Evolutionary conservation across 2,113 vertebrate genomes (phyloP).

Genomic region (Glareola pratincola): DNA sequence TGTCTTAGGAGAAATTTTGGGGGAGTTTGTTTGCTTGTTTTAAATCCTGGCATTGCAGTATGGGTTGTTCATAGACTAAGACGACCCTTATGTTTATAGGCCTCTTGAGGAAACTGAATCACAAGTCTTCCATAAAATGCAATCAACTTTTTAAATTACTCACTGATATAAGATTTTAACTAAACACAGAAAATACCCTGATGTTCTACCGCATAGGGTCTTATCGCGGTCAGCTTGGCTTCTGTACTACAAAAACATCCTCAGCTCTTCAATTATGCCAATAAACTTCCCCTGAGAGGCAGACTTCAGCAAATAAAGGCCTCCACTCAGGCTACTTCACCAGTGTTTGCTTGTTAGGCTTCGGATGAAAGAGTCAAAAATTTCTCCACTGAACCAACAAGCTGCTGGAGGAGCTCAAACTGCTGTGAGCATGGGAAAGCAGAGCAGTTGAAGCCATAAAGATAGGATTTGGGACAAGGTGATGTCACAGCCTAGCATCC

Average conservation of each 20-base stretch:
- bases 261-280: slow-evolving; percentile 20
- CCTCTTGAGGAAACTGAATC: slow-evolving; percentile 17
- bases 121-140: slow-evolving; percentile 23
- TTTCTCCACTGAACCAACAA: not conserved
- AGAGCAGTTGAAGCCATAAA: not conserved
- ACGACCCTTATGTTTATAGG: not conserved
- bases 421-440: not conserved
- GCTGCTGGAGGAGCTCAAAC: not conserved
- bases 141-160: slow-evolving; percentile 32
- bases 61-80: not conserved
- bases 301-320: not conserved
- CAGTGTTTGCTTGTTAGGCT: not conserved
- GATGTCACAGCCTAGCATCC: not conserved
- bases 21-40: not conserved
- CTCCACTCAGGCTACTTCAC: not conserved
- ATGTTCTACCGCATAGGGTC: not conserved
- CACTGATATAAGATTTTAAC: slow-evolving; percentile 28
- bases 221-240: not conserved
- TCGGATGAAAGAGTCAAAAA: not conserved
- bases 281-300: not conserved
- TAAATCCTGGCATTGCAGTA: not conserved
- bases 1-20: not conserved
- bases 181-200: slow-evolving; percentile 45
- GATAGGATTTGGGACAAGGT: not conserved
- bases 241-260: slow-evolving; percentile 46